A percentile compares a stretch with the other conserved stretches of the same genome.
These are phyloP conservation scores for Alentia gelatinosa DNA, from an alignment of 2,888 invertebrate species.

Conservation along the genomic window DNA sequence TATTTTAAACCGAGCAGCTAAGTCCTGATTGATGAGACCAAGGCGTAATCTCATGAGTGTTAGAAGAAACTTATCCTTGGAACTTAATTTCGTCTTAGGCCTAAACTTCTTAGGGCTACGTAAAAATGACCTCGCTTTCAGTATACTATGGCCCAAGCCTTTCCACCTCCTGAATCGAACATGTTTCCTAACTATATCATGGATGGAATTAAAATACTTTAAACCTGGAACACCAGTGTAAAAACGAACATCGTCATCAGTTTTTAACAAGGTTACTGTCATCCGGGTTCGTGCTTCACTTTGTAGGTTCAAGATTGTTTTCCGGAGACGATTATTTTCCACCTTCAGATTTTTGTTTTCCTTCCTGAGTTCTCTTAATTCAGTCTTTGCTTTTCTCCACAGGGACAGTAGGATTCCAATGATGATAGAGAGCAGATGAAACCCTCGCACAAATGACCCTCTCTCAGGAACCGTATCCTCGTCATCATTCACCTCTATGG, in stretches of 20 bases:
- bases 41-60: constrained; percentile 34
- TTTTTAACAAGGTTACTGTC: neutral
- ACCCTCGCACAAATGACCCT: neutral
- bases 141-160: neutral
- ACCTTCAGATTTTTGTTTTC: neutral
- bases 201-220: neutral
- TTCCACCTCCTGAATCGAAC: neutral
- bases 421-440: neutral
- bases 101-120: neutral
- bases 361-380: neutral
- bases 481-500: neutral
- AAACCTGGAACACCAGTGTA: neutral
- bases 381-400: neutral
- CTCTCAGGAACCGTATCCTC: neutral
- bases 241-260: neutral
- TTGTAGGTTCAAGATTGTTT: neutral
- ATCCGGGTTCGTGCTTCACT: neutral
- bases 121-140: neutral
- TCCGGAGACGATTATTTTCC: neutral
- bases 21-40: neutral
- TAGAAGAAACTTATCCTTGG: constrained; percentile 18
- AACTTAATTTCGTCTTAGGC: neutral
- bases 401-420: neutral
- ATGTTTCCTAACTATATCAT: neutral
- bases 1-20: constrained; percentile 27